Conservation (phyloP, 2,113 vertebrate genomes). For the Macrotis lagotis region DNA sequence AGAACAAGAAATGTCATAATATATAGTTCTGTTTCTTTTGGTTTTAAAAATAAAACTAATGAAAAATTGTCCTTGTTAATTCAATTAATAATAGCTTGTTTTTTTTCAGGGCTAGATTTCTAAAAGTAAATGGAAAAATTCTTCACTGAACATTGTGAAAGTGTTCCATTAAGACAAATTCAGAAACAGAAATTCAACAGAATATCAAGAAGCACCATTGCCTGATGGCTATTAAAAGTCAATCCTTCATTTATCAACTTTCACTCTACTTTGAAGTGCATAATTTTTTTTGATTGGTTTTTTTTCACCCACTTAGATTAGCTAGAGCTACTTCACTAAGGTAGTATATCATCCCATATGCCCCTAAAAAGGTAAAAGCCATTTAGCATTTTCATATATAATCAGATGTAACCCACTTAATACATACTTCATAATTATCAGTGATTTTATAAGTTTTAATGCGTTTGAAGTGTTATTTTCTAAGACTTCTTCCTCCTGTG, state of each 20-base stretch:
- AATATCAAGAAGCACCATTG: neutral
- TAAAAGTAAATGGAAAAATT: conserved; percentile 33
- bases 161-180: conserved; percentile 38
- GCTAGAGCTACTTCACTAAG: neutral
- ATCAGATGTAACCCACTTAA: conserved; percentile 60
- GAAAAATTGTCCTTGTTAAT: neutral
- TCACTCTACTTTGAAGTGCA: conserved; percentile 27
- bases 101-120: conserved; percentile 34
- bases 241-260: conserved; percentile 20
- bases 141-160: neutral
- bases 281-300: conserved; percentile 12
- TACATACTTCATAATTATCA: conserved; percentile 26
- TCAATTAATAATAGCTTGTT: neutral
- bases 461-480: conserved; percentile 53
- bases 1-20: conserved; percentile 10
- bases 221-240: neutral
- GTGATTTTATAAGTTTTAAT: conserved; percentile 28
- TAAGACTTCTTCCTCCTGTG: conserved; percentile 8
- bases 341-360: neutral
- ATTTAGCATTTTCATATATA: conserved; percentile 49
- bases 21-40: conserved; percentile 5
- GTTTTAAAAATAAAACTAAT: conserved; percentile 61
- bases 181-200: neutral
- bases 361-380: conserved; percentile 35
- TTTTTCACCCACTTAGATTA: conserved; percentile 10